Evolutionary conservation across 2,113 vertebrate species (phyloP), one percentile per base, ranked within the genome.

Genomic region (Probosciger aterrimus): DNA sequence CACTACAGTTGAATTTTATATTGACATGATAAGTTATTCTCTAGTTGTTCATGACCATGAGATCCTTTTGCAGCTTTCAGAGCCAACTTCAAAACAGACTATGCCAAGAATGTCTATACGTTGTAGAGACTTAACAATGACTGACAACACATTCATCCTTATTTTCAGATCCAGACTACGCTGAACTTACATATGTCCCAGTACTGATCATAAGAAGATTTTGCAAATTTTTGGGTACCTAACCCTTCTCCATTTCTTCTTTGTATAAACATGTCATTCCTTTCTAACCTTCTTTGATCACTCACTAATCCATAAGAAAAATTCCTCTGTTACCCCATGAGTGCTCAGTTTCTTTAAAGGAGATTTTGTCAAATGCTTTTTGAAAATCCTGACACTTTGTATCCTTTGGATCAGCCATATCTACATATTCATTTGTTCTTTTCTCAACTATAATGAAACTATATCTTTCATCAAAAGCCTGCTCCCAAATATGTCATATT

Each of bases 231-330:
- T 82, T 19, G 8, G 31, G 11, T 81, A 67, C 55, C 46, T 88
- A 86, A 67, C 63, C 12, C 23, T 70, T 79, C 44, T 73, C 27
- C 9, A 19, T 85, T 84, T 92, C 62, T 64, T 30, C 49, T 11
- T 30, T 89, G 39, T 73, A 87, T 78, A 89, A 89, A 62, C 6
- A n/a, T 41, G 69, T 76, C 50, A 79, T 87, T 84, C 73, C 18
- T 71, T 86, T 82, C 84, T 82, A 79, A 91, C 62, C 57, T 82
- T 76, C 93, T 93, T 93, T 92, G 93, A 95, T 93, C 89, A 82
- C 18, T 7, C 22, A 55, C 76, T 96, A 97, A 95, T 95, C 95
- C 89, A 57, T 65, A 44, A 31, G 86, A 87, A 95, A 76, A 79
- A 91, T 37, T 84, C 30, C 14, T 64, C 74, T 64, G 39, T 79